Base-by-base conservation (phyloP, 37 sponge, comb jelly and placozoan genomes). In the Theonella swinhoei region DNA sequence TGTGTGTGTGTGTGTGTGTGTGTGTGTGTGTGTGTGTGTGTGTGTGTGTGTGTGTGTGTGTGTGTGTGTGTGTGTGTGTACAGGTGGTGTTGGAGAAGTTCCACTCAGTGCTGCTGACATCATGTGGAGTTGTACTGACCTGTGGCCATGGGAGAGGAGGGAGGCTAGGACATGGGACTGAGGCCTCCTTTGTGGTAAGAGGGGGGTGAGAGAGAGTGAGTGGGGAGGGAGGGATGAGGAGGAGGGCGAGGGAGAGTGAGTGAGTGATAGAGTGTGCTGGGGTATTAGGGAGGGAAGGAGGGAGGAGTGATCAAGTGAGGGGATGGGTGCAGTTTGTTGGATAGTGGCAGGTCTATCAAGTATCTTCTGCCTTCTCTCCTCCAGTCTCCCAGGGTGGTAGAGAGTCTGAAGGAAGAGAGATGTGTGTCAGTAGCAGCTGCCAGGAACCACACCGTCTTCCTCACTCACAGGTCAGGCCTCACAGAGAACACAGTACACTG, bases 61-160 rank as follows among this genome's bases (percentile, higher is more conserved):
- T 54, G 9, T 79, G 69, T 67, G 69, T 59, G 3, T 24, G 31
- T 68, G 43, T 19, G 68, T 19, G 3, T 23, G 22, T 64, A 24
- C 77, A 96, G 92, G 93, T 96, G 39, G 83, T 92, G 17, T 60
- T 98, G 68, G 87, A 93, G 78, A 96, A 98, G 84, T 98, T 94
- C 68, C 99, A 98, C 74, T 75, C 85, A 34, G 86, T 94, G 54
- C 89, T 98, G 36, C 75, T 98, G 66, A 70, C 80, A n/a, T 39
- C 83, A 60, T 40, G 40, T 58, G 99, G 99, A 0, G 40, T 19
- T 25, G 96, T 98, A 33, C 83, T 88, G 74, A 91, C 95, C 25
- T 94, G 97, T 94, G 99, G 99, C 26, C 88, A 90, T 79, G 99
- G 99, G 0, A 43, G 70, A 23, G 99, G 99, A 41, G 97, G 98